Evolutionary conservation across 2,888 invertebrate species (phyloP), one percentile per base, ranked within the genome.

Genomic region (Nomada fucata): DNA sequence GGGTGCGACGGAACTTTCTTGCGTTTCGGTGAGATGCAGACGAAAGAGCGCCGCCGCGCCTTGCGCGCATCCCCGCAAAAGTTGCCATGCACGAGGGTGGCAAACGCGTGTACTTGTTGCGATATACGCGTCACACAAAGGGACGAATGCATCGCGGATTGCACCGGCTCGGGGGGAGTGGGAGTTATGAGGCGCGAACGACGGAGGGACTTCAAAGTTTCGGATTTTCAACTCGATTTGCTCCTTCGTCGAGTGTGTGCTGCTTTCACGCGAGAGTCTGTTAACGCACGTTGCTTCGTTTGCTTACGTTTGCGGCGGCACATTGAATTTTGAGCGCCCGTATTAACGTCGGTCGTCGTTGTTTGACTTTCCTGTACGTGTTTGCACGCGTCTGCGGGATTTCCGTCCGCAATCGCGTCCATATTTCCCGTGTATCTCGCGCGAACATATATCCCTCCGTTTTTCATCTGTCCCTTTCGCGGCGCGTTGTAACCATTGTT

Each of bases 171-270:
- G 10, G 44, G 1, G 36, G 36, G 2, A 50, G 53, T 2, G 1
- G 23, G 52, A 63, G 72, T 63, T 72, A 63, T 42, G 63, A 71
- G 61, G 50, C 61, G n/a, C 52, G 52, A 42, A 61, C 73, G 55
- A 23, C 59, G 50, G 50, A 50, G 47, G 61, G 36, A 63, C 55
- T 63, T 63, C 70, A 70, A 76, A 76, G 70, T 76, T 76, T 63
- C 63, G 47, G 70, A 70, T 76, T 76, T 61, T 76, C 76, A 63
- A 61, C 70, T 70, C 76, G 76, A 76, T 76, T 76, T 63, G 69
- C 70, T 61, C 72, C 64, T 64, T 55, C n/a, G 26, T 26, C 44
- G 44, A n/a, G 63, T 53, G 72, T 74, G 55, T 57, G 53, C 57
- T 20, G 67, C 57, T 74, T 74, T 74, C 59, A 65, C 67, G 52